These are phyloP conservation scores for Trichogramma evanescens DNA, from an alignment of 2,888 invertebrate genomes.

Conservation along the genomic window DNA sequence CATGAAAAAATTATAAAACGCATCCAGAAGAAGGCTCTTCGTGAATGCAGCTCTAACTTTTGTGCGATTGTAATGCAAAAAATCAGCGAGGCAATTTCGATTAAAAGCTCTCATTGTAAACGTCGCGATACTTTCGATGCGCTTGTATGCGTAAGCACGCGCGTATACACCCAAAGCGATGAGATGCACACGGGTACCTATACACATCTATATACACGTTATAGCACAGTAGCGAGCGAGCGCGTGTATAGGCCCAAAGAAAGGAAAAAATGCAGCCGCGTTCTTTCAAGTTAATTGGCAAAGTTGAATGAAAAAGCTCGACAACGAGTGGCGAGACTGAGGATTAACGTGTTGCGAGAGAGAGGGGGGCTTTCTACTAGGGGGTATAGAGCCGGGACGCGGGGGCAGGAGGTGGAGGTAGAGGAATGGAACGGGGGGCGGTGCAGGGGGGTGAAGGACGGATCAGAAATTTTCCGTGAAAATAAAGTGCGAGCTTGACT, in stretches of 20 bases:
- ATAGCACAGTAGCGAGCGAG: too few relatives aligned
- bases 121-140: too few relatives aligned
- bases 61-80: too few relatives aligned
- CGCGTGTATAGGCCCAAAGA: background rate
- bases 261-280: constrained; percentile 6
- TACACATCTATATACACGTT: too few relatives aligned
- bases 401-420: too few relatives aligned
- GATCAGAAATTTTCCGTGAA: constrained; percentile 41
- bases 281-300: constrained; percentile 35
- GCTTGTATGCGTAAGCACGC: too few relatives aligned
- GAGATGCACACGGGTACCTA: too few relatives aligned
- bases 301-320: constrained; percentile 39
- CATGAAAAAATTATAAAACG: background rate
- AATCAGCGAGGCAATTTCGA: too few relatives aligned
- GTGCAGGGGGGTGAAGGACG: constrained; percentile 26
- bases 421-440: constrained; percentile 7
- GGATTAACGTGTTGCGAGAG: constrained; percentile 30
- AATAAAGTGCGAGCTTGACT: constrained; percentile 32
- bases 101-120: too few relatives aligned
- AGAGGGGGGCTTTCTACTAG: too few relatives aligned
- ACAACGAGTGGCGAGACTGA: constrained; percentile 33
- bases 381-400: too few relatives aligned
- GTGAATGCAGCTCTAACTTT: background rate
- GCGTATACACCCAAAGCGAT: too few relatives aligned
- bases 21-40: background rate